Conservation (phyloP, 2,113 vertebrate species). For the Megatriorchis doriae region DNA sequence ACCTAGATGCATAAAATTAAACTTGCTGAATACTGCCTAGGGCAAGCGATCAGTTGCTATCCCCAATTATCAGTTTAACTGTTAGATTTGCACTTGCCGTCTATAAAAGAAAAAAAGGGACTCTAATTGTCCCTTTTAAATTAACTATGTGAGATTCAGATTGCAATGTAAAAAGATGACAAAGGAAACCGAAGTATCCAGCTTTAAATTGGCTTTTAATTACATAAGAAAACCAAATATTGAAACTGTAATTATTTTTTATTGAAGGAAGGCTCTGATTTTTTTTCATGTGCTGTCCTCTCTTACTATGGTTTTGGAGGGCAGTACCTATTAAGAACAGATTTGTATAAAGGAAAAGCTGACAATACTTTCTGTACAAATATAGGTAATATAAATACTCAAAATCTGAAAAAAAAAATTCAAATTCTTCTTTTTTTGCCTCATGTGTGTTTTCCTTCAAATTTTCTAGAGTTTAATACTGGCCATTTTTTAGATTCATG, state of each 20-base stretch:
- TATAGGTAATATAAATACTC: not conserved
- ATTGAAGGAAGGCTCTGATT: not conserved
- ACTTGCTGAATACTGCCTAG: not conserved
- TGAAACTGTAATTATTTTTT: not conserved
- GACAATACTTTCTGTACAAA: not conserved
- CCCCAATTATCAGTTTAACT: not conserved
- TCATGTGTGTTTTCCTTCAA: not conserved
- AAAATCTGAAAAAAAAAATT: not conserved
- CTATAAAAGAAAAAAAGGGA: not conserved
- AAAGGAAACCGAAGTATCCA: not conserved
- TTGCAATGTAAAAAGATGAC: not conserved
- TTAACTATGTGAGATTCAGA: not conserved
- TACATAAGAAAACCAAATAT: not conserved
- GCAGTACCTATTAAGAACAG: not conserved
- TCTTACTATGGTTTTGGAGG: not conserved
- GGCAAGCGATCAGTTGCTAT: not conserved
- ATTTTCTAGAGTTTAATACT: not conserved
- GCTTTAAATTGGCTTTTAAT: not conserved
- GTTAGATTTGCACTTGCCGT: not conserved
- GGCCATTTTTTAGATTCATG: not conserved
- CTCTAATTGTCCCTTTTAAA: not conserved
- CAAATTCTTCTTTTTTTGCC: rapidly evolving
- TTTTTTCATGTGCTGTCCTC: not conserved
- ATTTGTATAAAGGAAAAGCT: not conserved
- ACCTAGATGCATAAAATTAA: not conserved